phyloP scores from a whole-genome alignment of 2,797 vertebrate species.

The Clarias laeviceps region DNA sequence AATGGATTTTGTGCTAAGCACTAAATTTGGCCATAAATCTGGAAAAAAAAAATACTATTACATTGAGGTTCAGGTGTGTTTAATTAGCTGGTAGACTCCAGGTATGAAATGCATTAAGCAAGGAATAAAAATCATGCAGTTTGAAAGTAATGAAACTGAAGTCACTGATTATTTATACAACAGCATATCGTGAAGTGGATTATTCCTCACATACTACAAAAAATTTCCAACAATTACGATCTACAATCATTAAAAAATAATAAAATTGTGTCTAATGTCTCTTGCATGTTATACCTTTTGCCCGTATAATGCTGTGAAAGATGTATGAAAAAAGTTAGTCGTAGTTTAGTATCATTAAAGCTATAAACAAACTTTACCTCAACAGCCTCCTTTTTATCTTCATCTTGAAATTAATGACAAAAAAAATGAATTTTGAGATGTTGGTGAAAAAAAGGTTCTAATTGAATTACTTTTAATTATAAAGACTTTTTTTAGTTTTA shows the following conservation, averaged over 20 bases:
- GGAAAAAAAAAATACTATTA: neutral
- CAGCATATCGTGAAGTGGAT: neutral
- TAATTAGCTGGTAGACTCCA: neutral
- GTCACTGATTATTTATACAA: neutral
- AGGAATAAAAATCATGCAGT: neutral
- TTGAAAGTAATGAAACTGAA: neutral
- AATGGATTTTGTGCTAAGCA: neutral
- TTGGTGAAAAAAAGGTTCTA: neutral
- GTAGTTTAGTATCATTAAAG: neutral
- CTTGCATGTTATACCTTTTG: neutral
- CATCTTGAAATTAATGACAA: neutral
- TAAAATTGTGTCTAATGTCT: neutral
- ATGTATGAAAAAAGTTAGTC: neutral
- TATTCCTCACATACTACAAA: neutral
- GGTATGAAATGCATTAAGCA: neutral
- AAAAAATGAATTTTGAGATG: neutral
- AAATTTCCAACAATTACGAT: neutral
- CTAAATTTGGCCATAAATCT: neutral
- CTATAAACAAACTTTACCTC: neutral
- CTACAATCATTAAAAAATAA: no score
- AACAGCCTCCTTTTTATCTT: neutral
- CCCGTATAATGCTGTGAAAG: neutral
- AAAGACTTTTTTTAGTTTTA: conserved; percentile 1
- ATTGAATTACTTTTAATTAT: neutral
- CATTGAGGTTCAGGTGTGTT: neutral